Conservation (phyloP, 1,140 invertebrate genomes). For the Anastrepha ludens region DNA sequence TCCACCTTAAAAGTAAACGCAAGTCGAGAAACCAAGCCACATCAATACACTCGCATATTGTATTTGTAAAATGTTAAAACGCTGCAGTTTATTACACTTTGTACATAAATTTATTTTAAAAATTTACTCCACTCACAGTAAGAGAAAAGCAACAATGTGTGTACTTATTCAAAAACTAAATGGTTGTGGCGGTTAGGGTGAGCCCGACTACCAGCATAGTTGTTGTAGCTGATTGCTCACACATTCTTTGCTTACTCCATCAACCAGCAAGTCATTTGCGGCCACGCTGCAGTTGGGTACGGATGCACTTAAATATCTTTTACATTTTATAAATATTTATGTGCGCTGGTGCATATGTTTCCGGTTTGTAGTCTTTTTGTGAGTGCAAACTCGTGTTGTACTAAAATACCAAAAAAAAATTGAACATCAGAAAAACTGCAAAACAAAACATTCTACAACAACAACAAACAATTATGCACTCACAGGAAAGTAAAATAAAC, state of each 20-base stretch:
- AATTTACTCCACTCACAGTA: too few relatives aligned
- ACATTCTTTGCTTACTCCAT: background rate
- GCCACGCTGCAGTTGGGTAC: constrained; percentile 10
- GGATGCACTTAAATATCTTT: constrained; percentile 46
- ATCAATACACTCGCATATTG: background rate
- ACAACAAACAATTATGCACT: background rate
- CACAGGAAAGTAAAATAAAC: constrained; percentile 2
- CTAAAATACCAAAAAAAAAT: background rate
- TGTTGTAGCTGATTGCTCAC: constrained; percentile 9
- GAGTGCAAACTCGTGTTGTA: constrained; percentile 34
- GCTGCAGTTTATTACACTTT: background rate
- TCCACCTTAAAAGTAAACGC: background rate
- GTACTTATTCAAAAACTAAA: background rate
- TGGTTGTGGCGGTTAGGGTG: background rate
- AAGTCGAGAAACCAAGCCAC: background rate
- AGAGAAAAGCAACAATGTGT: background rate
- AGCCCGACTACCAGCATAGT: background rate
- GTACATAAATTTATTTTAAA: background rate
- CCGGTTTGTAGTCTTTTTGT: constrained; percentile 17
- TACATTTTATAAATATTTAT: constrained; percentile 52
- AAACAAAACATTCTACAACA: background rate
- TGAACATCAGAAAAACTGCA: background rate
- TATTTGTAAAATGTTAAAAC: background rate
- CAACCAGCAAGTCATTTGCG: constrained; percentile 34
- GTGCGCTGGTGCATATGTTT: constrained; percentile 15